Evolutionary conservation across 2,113 vertebrate species (phyloP).

Genomic region (Oenanthe melanoleuca): DNA sequence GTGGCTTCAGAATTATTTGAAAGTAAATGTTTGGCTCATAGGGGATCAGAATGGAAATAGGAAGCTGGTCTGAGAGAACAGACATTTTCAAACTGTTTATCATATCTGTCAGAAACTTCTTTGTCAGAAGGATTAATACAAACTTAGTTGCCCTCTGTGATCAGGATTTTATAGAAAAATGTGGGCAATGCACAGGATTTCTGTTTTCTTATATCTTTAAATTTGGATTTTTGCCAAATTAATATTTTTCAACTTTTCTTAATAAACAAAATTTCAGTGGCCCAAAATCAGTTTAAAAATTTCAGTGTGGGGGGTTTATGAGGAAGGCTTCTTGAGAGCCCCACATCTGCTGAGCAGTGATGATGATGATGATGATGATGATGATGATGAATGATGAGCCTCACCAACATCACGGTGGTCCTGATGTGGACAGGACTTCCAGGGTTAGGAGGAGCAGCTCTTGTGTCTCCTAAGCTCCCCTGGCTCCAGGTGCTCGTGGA

Average conservation of each 20-base stretch:
- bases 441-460: neutral
- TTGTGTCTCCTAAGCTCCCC: neutral
- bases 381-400: neutral
- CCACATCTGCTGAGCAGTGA: neutral
- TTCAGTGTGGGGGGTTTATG: neutral
- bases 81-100: slow-evolving; percentile 14
- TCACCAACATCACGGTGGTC: rapidly evolving
- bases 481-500: neutral
- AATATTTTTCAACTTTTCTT: neutral
- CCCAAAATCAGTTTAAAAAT: neutral
- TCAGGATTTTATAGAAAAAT: neutral
- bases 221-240: neutral
- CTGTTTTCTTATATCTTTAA: neutral
- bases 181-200: neutral
- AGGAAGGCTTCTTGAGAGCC: rapidly evolving
- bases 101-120: neutral
- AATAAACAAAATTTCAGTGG: neutral
- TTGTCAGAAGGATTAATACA: neutral
- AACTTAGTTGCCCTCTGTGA: neutral
- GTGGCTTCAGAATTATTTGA: slow-evolving; percentile 9
- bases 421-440: neutral
- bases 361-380: neutral
- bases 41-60: neutral
- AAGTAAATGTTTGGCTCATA: slow-evolving; percentile 35
- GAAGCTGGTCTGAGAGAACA: neutral